These are phyloP conservation scores for Trinorchestia longiramus DNA, from an alignment of 1,140 invertebrate genomes.

Conservation along the genomic window DNA sequence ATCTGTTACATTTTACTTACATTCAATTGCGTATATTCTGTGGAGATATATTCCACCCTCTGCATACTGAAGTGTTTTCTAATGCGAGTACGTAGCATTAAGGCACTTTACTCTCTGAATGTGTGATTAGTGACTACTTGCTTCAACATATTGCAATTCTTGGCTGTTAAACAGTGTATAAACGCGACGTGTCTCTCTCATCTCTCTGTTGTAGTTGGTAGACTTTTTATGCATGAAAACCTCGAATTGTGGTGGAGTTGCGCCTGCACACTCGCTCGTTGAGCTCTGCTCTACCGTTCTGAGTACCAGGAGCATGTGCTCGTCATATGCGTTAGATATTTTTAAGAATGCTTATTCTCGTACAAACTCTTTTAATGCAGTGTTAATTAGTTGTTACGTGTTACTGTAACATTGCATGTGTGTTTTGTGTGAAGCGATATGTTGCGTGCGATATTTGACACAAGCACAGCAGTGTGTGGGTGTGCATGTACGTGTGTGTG, in stretches of 20 bases:
- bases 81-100: neutral
- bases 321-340: too few relatives aligned
- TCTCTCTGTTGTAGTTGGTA: neutral
- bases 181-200: neutral
- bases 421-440: neutral
- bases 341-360: too few relatives aligned
- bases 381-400: neutral
- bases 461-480: too few relatives aligned
- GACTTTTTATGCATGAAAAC: neutral
- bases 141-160: neutral
- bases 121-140: neutral
- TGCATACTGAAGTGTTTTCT: neutral
- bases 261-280: neutral
- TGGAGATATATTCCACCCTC: neutral
- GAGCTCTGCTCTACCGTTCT: too few relatives aligned
- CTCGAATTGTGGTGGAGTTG: neutral
- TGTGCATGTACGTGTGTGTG: too few relatives aligned
- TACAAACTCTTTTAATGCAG: neutral
- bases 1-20: neutral
- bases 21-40: neutral
- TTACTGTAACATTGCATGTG: neutral
- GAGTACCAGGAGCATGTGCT: too few relatives aligned
- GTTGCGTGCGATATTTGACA: too few relatives aligned
- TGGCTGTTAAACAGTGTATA: conserved; percentile 22
- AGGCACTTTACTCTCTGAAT: neutral